These are phyloP conservation scores for Aphelinus certus DNA, from an alignment of 1,140 invertebrate genomes.

Conservation along the genomic window DNA sequence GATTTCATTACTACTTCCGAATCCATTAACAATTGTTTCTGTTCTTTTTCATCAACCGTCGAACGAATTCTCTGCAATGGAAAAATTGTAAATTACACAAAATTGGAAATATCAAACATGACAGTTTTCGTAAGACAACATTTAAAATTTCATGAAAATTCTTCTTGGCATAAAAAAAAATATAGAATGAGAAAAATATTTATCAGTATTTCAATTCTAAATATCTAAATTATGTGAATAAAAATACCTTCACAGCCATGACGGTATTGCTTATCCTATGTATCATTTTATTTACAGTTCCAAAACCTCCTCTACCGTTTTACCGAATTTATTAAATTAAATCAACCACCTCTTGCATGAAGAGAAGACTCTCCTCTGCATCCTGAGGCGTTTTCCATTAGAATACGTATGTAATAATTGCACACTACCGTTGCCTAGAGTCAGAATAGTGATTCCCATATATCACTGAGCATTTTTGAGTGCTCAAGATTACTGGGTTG, in stretches of 20 bases:
- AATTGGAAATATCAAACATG: neutral
- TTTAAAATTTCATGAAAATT: too few species aligned
- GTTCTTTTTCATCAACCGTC: slow-evolving; percentile 93
- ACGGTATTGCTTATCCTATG: slow-evolving; percentile 86
- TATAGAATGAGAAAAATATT: neutral
- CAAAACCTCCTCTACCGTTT: slow-evolving; percentile 94
- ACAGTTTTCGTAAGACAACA: neutral
- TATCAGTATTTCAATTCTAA: neutral
- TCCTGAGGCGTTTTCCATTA: too few species aligned
- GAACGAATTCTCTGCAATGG: slow-evolving; percentile 81
- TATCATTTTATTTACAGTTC: slow-evolving; percentile 96
- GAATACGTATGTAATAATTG: too few species aligned
- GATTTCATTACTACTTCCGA: slow-evolving; percentile 97
- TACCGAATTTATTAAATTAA: too few species aligned
- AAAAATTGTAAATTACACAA: slow-evolving; percentile 5
- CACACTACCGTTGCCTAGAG: too few species aligned
- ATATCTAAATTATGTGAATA: slow-evolving; percentile 6
- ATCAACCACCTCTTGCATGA: too few species aligned
- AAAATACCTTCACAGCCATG: slow-evolving; percentile 89
- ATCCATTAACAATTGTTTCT: slow-evolving; percentile 96
- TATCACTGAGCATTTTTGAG: too few species aligned
- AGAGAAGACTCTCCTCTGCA: too few species aligned
- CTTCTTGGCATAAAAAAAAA: neutral
- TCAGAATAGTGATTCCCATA: too few species aligned
- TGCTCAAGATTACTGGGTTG: too few species aligned